These are phyloP conservation scores for Alloplasta piceator DNA, from an alignment of 2,888 invertebrate genomes.

Conservation along the genomic window DNA sequence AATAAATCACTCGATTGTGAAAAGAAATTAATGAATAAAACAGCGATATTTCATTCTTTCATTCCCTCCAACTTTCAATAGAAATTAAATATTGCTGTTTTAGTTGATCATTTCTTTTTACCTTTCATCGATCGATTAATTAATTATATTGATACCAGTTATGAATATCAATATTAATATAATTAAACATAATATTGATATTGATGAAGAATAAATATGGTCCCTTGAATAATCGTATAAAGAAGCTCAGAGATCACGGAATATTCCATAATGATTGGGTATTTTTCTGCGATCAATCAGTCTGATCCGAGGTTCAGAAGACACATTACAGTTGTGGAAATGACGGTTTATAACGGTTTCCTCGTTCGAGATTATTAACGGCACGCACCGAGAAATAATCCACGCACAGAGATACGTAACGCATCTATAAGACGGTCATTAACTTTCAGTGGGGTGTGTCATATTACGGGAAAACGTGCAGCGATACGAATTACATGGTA, in stretches of 20 bases:
- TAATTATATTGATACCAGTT: neutral
- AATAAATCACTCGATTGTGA: no score
- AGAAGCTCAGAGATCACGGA: no score
- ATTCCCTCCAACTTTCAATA: no score
- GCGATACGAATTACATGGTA: neutral
- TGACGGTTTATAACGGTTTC: conserved; percentile 43
- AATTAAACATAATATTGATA: neutral
- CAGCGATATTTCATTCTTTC: no score
- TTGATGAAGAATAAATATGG: no score
- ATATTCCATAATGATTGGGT: no score
- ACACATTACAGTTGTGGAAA: conserved; percentile 1
- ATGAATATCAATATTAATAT: neutral
- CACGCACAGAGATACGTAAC: neutral
- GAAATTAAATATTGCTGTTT: no score
- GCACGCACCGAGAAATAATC: conserved; percentile 23
- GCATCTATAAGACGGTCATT: conserved; percentile 44
- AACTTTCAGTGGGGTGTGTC: conserved; percentile 1
- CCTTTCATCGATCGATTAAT: neutral
- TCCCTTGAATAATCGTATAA: no score
- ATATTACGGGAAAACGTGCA: neutral
- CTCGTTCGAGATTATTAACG: conserved; percentile 38
- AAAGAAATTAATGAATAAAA: no score
- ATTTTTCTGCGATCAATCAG: neutral
- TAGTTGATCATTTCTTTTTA: no score
- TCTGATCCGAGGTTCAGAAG: neutral